phyloP scores from a whole-genome alignment of 2,113 vertebrate species.

The Mohoua ochrocephala region DNA sequence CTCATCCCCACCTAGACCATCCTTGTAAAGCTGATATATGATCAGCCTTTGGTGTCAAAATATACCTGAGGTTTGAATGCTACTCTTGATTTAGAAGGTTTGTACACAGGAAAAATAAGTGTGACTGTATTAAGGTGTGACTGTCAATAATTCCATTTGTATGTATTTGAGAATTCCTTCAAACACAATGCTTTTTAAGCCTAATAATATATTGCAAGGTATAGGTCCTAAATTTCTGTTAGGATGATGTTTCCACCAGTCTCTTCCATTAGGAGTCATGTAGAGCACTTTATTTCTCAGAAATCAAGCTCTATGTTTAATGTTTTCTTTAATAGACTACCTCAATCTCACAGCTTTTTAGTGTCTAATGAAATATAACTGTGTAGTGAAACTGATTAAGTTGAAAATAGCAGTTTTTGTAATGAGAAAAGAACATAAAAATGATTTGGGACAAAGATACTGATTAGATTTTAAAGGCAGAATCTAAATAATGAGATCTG shows the following conservation, averaged over 20 bases:
- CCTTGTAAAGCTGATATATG: neutral
- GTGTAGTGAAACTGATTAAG: conserved; percentile 11
- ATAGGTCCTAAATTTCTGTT: neutral
- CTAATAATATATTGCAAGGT: neutral
- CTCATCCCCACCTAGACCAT: accelerated
- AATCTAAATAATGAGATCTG: conserved; percentile 36
- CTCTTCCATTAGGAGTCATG: neutral
- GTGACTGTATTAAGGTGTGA: neutral
- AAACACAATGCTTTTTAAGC: neutral
- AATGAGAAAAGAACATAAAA: conserved; percentile 20
- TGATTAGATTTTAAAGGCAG: conserved; percentile 29
- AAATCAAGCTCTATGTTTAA: neutral
- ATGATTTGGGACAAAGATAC: neutral
- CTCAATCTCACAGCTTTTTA: neutral
- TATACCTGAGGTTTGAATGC: neutral
- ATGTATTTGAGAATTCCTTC: neutral
- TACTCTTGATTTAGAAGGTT: neutral
- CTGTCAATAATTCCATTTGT: neutral
- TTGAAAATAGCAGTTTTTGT: conserved; percentile 26
- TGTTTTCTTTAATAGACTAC: neutral
- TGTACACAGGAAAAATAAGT: neutral
- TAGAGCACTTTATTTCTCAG: neutral
- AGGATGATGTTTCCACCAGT: neutral
- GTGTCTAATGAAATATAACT: conserved; percentile 17
- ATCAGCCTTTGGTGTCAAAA: neutral